These are phyloP conservation scores for Chiridota heheva DNA, from an alignment of 35 echinoderm and acorn worm genomes.

Conservation along the genomic window DNA sequence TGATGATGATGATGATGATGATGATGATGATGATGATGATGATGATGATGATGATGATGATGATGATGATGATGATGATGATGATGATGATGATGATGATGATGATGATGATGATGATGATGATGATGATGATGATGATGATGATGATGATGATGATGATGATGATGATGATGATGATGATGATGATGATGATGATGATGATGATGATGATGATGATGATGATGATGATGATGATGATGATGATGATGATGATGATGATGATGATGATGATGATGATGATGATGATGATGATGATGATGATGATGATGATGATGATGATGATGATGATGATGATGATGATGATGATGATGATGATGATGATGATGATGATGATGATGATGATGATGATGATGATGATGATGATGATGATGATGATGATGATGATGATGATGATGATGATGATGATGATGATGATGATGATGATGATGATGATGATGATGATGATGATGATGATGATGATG, in stretches of 20 bases:
- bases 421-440: constrained; percentile 4
- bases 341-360: constrained; percentile 4
- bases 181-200: constrained; percentile 28
- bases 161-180: constrained; percentile 16
- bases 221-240: constrained; percentile 24
- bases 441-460: constrained; percentile 5
- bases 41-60: constrained; percentile 4
- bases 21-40: constrained; percentile 5
- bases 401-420: constrained; percentile 4
- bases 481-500: constrained; percentile 4
- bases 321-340: constrained; percentile 5
- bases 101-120: constrained; percentile 4
- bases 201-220: constrained; percentile 17
- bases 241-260: constrained; percentile 22
- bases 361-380: constrained; percentile 4
- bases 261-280: constrained; percentile 34
- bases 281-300: neutral
- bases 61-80: constrained; percentile 4
- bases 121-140: constrained; percentile 4
- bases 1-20: constrained; percentile 4
- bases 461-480: constrained; percentile 4
- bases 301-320: constrained; percentile 4
- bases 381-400: constrained; percentile 5
- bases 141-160: constrained; percentile 5
- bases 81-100: constrained; percentile 5